A percentile compares a stretch with the other conserved stretches of the same genome.
Evolutionary conservation across 2,888 invertebrate species (phyloP).

Genomic region (Schizaphis graminum): DNA sequence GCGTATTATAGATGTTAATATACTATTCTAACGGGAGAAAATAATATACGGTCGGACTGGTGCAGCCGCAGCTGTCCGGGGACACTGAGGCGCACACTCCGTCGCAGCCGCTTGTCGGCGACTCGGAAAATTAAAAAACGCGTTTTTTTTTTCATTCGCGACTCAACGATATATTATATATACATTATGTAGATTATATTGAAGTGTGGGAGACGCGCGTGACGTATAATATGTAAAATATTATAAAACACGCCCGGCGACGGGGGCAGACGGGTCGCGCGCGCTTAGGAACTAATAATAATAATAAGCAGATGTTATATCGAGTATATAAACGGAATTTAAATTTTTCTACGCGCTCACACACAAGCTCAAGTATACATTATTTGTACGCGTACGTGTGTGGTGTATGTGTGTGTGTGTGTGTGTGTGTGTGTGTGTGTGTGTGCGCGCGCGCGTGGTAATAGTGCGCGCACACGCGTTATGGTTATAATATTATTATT

Average conservation of each 20-base stretch:
- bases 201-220: not conserved
- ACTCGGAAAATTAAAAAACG: slow-evolving; percentile 15
- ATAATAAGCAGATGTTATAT: slow-evolving; percentile 56
- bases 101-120: not conserved
- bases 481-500: slow-evolving; percentile 16
- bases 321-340: slow-evolving; percentile 46
- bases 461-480: slow-evolving; percentile 10
- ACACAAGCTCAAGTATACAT: not conserved
- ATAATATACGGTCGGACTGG: not conserved
- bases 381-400: not conserved
- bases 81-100: not conserved
- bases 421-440: not conserved
- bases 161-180: not conserved
- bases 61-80: not conserved
- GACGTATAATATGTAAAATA: not conserved
- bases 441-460: not conserved
- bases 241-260: slow-evolving; percentile 1
- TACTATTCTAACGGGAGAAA: not conserved
- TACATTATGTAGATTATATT: not conserved
- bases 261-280: slow-evolving; percentile 27
- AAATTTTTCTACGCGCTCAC: slow-evolving; percentile 32
- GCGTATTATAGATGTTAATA: not conserved
- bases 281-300: slow-evolving; percentile 49
- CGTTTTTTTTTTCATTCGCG: not conserved
- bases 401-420: not conserved